A percentile compares a stretch with the other conserved stretches of the same genome.
Conservation (phyloP, 2,113 vertebrate genomes). For the Bos indicus region DNA sequence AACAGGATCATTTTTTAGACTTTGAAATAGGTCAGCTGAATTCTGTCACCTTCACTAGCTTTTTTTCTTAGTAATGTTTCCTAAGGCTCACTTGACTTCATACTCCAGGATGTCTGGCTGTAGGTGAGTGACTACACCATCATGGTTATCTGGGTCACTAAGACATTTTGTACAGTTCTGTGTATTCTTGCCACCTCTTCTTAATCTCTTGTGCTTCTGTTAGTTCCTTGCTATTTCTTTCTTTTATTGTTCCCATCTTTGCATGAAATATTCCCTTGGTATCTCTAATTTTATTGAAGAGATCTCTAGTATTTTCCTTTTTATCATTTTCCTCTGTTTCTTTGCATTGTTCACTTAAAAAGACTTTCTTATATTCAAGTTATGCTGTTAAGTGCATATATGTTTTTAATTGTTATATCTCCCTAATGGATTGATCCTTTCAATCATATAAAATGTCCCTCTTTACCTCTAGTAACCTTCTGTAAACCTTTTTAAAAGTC, state of each 20-base stretch:
- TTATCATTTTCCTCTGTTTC: not conserved
- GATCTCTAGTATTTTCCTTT: not conserved
- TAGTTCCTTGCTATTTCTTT: not conserved
- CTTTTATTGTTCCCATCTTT: not conserved
- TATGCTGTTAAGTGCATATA: not conserved
- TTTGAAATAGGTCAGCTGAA: not conserved
- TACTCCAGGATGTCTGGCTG: not conserved
- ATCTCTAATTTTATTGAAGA: not conserved
- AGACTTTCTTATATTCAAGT: not conserved
- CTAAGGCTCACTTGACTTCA: not conserved
- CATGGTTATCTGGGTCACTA: not conserved
- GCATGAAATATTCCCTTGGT: not conserved
- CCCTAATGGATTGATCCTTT: not conserved
- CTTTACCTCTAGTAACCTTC: not conserved
- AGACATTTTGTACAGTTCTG: not conserved
- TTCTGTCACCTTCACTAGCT: not conserved
- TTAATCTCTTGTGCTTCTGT: not conserved
- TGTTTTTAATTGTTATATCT: not conserved
- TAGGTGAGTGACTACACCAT: not conserved
- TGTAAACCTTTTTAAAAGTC: not conserved
- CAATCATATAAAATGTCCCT: not conserved
- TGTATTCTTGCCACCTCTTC: not conserved
- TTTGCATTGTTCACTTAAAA: not conserved
- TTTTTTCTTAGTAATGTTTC: not conserved
- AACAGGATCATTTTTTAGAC: not conserved